phyloP scores from a whole-genome alignment of 2,888 invertebrate genomes.

The Calameuta pallipes region DNA sequence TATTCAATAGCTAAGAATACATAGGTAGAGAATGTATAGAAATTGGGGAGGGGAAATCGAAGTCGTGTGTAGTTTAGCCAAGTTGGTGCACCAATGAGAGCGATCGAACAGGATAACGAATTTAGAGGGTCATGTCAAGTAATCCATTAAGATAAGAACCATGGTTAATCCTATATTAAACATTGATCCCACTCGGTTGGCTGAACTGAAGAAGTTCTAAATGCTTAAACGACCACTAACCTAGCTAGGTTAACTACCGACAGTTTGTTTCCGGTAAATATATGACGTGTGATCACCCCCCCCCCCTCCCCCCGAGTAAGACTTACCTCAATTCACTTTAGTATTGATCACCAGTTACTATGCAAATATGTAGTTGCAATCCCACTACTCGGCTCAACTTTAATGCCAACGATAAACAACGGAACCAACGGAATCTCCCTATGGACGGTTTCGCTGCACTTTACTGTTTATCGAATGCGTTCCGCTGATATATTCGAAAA shows the following conservation, averaged over 20 bases:
- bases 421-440: background rate
- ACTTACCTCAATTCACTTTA: conserved; percentile 14
- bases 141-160: conserved; percentile 12
- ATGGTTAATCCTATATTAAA: conserved; percentile 19
- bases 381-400: conserved; percentile 6
- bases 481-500: background rate
- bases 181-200: conserved; percentile 11
- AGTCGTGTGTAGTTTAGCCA: background rate
- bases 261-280: conserved; percentile 12
- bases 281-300: background rate
- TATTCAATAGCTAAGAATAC: background rate
- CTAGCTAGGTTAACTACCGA: conserved; percentile 8
- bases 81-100: background rate
- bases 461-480: background rate
- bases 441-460: too few relatives aligned
- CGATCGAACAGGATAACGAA: background rate
- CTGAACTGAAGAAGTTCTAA: conserved; percentile 15
- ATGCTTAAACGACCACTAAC: conserved; percentile 12
- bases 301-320: background rate
- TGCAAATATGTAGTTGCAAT: conserved; percentile 17
- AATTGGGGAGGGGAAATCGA: too few relatives aligned
- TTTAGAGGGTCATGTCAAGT: background rate
- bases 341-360: conserved; percentile 23
- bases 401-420: conserved; percentile 9
- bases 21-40: too few relatives aligned